Percentiles rank a stretch among this genome's conserved stretches.
Conservation (phyloP, 2,888 invertebrate species). For the Rotaria sp. region DNA sequence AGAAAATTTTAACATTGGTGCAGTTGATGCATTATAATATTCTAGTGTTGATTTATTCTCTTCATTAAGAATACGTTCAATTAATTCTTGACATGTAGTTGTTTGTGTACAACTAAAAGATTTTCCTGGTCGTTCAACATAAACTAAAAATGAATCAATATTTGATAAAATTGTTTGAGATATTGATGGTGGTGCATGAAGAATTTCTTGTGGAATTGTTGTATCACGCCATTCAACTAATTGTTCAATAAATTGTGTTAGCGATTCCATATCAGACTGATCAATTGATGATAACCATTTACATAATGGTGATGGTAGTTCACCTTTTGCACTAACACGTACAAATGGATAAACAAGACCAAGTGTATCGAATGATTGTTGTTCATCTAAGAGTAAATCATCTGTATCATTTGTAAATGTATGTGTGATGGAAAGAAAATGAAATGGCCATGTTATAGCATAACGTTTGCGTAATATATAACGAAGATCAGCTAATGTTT, state of each 20-base stretch:
- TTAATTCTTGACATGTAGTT: neutral
- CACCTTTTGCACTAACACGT: slow-evolving; percentile 11
- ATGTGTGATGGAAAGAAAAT: slow-evolving; percentile 1
- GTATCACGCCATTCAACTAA: slow-evolving; percentile 22
- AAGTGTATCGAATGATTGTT: neutral
- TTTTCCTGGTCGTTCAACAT: neutral
- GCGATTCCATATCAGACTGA: neutral
- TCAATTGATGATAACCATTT: neutral
- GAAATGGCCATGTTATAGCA: neutral
- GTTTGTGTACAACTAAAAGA: neutral
- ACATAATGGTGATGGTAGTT: neutral
- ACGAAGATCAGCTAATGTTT: neutral
- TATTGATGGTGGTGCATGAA: slow-evolving; percentile 9
- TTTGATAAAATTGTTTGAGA: slow-evolving; percentile 1
- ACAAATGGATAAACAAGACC: slow-evolving; percentile 27
- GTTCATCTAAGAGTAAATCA: slow-evolving; percentile 20
- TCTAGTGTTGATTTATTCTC: neutral
- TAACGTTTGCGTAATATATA: neutral
- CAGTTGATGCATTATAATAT: neutral
- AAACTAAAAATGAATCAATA: slow-evolving; percentile 8
- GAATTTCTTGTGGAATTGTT: slow-evolving; percentile 12
- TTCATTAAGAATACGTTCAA: neutral
- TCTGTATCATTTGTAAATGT: neutral
- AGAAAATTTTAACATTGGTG: neutral
- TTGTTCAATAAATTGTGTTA: neutral